Percentiles rank a stretch among this genome's conserved stretches.
These are phyloP conservation scores for Agrotis segetum DNA, from an alignment of 2,888 invertebrate species.

Conservation along the genomic window DNA sequence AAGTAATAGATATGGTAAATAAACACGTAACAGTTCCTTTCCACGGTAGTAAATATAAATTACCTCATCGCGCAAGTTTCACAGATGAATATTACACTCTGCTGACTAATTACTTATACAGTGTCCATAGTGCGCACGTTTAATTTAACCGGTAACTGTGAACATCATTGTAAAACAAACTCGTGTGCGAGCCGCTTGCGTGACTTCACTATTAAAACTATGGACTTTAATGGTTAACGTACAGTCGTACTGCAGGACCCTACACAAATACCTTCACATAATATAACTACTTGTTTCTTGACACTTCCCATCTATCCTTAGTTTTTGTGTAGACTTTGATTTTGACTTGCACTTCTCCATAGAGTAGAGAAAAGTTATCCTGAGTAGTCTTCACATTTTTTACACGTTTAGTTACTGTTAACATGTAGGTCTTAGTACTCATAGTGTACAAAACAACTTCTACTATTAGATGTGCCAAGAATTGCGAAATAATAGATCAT, in stretches of 20 bases:
- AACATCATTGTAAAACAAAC: constrained; percentile 82
- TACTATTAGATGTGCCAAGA: no score
- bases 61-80: constrained; percentile 49
- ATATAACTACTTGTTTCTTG: constrained; percentile 23
- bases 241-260: constrained; percentile 61
- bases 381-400: no score
- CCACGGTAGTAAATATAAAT: constrained; percentile 46
- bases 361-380: constrained; percentile 12
- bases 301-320: constrained; percentile 48
- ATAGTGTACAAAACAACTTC: no score
- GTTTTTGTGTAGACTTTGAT: constrained; percentile 9
- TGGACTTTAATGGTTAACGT: constrained; percentile 71
- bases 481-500: no score
- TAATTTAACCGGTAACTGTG: constrained; percentile 74
- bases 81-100: constrained; percentile 62
- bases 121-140: constrained; percentile 71
- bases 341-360: constrained; percentile 8
- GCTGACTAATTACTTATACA: constrained; percentile 76
- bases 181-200: constrained; percentile 77
- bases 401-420: no score
- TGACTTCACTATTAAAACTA: constrained; percentile 82
- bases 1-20: constrained; percentile 34
- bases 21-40: constrained; percentile 36
- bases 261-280: constrained; percentile 52
- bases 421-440: no score